Evolutionary conservation across 1,140 invertebrate species (phyloP).

Genomic region (Papilio polytes): DNA sequence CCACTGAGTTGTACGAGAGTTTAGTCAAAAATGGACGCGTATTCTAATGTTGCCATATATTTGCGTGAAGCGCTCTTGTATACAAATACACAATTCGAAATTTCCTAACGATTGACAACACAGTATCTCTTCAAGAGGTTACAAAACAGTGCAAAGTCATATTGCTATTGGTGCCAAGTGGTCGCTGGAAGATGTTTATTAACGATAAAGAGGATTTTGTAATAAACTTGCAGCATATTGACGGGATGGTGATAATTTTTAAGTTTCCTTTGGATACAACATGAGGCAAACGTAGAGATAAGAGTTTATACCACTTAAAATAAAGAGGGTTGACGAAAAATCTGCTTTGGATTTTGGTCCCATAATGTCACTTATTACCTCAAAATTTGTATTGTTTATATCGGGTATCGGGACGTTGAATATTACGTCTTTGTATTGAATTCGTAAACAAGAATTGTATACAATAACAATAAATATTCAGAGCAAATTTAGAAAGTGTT

Average conservation of each 20-base stretch:
- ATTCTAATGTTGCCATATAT: neutral
- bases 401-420: neutral
- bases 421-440: neutral
- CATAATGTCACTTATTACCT: no score
- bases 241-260: neutral
- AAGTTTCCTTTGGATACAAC: neutral
- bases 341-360: no score
- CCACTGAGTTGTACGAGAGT: no score
- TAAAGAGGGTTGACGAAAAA: no score
- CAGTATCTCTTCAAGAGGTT: neutral
- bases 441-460: neutral
- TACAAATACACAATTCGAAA: neutral
- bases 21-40: no score
- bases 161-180: conserved; percentile 18
- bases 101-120: neutral
- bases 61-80: neutral
- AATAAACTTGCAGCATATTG: neutral
- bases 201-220: neutral
- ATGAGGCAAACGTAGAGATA: neutral
- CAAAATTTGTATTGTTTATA: no score
- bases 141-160: neutral
- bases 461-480: neutral
- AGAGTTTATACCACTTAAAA: neutral
- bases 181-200: neutral
- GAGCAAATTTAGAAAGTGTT: conserved; percentile 25